Evolutionary conservation across 2,888 invertebrate genomes (phyloP).

Genomic region (Trisateles emortualis): DNA sequence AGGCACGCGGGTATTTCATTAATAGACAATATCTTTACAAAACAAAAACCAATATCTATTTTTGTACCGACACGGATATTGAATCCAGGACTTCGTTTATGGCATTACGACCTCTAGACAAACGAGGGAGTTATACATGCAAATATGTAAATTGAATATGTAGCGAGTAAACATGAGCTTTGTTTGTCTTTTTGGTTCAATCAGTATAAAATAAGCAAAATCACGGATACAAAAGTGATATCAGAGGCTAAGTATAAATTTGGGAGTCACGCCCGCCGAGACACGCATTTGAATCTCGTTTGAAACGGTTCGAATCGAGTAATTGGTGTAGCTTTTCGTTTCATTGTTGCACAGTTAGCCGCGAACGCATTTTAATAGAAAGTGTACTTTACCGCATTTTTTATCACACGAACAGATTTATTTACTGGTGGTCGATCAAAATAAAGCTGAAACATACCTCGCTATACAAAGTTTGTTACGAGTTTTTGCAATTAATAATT

Average conservation of each 20-base stretch:
- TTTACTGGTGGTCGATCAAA: constrained; percentile 25
- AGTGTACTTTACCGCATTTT: constrained; percentile 54
- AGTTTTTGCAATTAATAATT: constrained; percentile 4
- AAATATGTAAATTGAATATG: not conserved
- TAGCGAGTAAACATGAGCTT: not conserved
- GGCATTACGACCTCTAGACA: too few relatives aligned
- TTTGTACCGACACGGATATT: too few relatives aligned
- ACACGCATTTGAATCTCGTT: constrained; percentile 47
- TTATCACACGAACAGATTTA: constrained; percentile 22
- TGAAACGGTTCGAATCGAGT: constrained; percentile 48
- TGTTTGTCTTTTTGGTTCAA: constrained; percentile 4
- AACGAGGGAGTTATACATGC: too few relatives aligned
- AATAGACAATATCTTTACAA: too few relatives aligned
- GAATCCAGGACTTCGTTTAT: too few relatives aligned
- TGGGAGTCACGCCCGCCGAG: constrained; percentile 29
- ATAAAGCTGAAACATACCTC: constrained; percentile 13
- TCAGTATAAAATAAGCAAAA: constrained; percentile 10
- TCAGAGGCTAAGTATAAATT: constrained; percentile 25
- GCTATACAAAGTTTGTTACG: constrained; percentile 11
- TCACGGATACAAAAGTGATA: constrained; percentile 33
- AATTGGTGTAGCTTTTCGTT: constrained; percentile 51
- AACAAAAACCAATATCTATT: too few relatives aligned
- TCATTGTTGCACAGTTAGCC: constrained; percentile 48
- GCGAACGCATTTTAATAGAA: constrained; percentile 57
- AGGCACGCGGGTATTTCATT: too few relatives aligned